phyloP scores from a whole-genome alignment of 2,888 invertebrate species.

The Anoplius nigerrimus region DNA sequence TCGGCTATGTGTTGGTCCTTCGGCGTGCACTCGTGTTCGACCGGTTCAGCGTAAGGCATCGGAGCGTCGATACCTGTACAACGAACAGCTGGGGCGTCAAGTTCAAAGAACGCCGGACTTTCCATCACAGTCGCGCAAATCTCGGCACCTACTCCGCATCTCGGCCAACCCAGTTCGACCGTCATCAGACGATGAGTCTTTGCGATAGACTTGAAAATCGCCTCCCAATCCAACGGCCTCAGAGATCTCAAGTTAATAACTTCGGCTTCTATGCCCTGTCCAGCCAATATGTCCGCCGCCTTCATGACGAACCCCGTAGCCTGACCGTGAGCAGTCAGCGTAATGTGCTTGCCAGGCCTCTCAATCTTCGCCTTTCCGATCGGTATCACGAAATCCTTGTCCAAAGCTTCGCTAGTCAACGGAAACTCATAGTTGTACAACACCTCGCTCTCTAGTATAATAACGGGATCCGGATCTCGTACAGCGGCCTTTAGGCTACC shows the following conservation, averaged over 20 bases:
- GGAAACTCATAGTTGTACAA: constrained; percentile 79
- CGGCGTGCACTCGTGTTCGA: constrained; percentile 56
- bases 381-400: constrained; percentile 53
- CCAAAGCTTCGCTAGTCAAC: constrained; percentile 55
- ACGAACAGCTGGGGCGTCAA: constrained; percentile 56
- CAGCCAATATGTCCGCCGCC: constrained; percentile 52
- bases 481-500: constrained; percentile 81
- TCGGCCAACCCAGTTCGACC: constrained; percentile 82
- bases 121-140: constrained; percentile 57
- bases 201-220: constrained; percentile 76
- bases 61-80: constrained; percentile 57
- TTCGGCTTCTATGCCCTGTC: constrained; percentile 76
- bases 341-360: constrained; percentile 54
- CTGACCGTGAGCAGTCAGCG: constrained; percentile 50
- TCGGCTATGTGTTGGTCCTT: constrained; percentile 56
- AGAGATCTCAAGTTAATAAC: constrained; percentile 80
- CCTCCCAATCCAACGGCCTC: constrained; percentile 77
- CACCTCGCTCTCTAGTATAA: constrained; percentile 81
- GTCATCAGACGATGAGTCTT: constrained; percentile 81
- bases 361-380: constrained; percentile 60
- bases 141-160: constrained; percentile 76
- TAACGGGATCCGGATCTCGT: constrained; percentile 80
- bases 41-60: constrained; percentile 56
- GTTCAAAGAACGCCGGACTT: constrained; percentile 56
- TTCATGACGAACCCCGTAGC: constrained; percentile 45